Conservation (phyloP, 2,113 vertebrate genomes). For the Atrichornis clamosus region DNA sequence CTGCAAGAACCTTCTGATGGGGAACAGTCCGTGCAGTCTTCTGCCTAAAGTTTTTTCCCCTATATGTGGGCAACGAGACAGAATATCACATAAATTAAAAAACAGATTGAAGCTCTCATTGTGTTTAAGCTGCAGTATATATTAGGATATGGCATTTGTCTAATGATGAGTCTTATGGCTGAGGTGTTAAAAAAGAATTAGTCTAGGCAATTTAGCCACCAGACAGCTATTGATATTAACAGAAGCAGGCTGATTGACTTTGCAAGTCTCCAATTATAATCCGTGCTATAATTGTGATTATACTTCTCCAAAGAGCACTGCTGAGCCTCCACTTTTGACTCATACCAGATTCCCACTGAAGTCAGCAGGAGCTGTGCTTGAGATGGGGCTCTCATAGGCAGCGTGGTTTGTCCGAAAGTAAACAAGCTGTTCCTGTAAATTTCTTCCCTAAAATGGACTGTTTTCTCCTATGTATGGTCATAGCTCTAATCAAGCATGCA, state of each 20-base stretch:
- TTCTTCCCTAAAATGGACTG: not conserved
- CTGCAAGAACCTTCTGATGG: not conserved
- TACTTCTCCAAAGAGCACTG: not conserved
- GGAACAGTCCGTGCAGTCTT: constrained; percentile 12
- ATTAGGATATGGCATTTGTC: constrained; percentile 50
- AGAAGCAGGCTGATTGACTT: constrained; percentile 49
- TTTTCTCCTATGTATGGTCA: not conserved
- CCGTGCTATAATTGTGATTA: not conserved
- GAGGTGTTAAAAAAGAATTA: constrained; percentile 57
- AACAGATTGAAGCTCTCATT: constrained; percentile 61
- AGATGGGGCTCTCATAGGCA: not conserved
- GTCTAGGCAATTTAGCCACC: constrained; percentile 36
- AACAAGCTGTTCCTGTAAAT: constrained; percentile 47
- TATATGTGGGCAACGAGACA: constrained; percentile 34
- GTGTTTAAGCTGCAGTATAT: constrained; percentile 50
- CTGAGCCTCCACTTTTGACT: constrained; percentile 49
- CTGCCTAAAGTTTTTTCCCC: constrained; percentile 4
- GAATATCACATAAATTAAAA: constrained; percentile 38
- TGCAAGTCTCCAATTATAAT: constrained; percentile 30
- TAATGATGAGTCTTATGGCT: constrained; percentile 56
- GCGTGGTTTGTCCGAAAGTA: not conserved
- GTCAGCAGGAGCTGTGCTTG: constrained; percentile 37
- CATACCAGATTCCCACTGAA: constrained; percentile 34
- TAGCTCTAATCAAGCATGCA: not conserved
- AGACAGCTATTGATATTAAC: constrained; percentile 1